Percentiles rank a stretch among this genome's conserved stretches.
These are phyloP conservation scores for Steatocranus sp. DNA, from an alignment of 2,797 vertebrate species.

Conservation along the genomic window DNA sequence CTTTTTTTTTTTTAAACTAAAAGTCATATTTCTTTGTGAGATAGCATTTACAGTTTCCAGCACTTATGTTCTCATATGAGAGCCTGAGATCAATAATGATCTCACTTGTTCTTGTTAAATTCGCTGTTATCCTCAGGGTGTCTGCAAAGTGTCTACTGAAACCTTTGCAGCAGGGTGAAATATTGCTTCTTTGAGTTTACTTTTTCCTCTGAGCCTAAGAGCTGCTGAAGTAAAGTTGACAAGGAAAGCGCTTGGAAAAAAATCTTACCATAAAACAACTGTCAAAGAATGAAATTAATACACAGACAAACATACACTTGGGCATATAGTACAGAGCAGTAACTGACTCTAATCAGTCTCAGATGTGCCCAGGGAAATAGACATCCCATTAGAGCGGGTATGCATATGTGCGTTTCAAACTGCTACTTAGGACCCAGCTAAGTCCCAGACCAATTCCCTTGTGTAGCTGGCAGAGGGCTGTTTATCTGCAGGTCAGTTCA, in stretches of 20 bases:
- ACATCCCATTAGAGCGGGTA: slow-evolving; percentile 61
- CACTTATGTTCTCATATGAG: slow-evolving; percentile 33
- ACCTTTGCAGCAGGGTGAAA: slow-evolving; percentile 23
- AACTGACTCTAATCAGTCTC: slow-evolving; percentile 63
- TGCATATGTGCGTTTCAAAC: slow-evolving; percentile 27
- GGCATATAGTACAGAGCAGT: slow-evolving; percentile 24
- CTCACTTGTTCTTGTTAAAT: slow-evolving; percentile 41
- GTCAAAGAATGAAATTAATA: slow-evolving; percentile 27
- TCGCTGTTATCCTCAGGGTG: slow-evolving; percentile 32
- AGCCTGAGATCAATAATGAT: slow-evolving; percentile 57
- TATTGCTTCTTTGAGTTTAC: slow-evolving; percentile 34
- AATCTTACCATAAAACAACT: slow-evolving; percentile 17
- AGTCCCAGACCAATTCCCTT: slow-evolving; percentile 50
- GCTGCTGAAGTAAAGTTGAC: slow-evolving; percentile 13
- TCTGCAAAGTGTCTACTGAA: slow-evolving; percentile 48
- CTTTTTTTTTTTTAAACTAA: not conserved
- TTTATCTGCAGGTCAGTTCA: slow-evolving; percentile 81
- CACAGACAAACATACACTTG: slow-evolving; percentile 26
- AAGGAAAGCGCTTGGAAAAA: slow-evolving; percentile 26
- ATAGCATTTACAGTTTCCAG: slow-evolving; percentile 53
- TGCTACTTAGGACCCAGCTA: slow-evolving; percentile 52
- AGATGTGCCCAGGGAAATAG: slow-evolving; percentile 57
- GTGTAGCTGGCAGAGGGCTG: slow-evolving; percentile 69
- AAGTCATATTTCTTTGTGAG: slow-evolving; percentile 53
- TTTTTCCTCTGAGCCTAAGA: slow-evolving; percentile 19